phyloP scores from a whole-genome alignment of 2,113 vertebrate genomes.

The Onychorhynchus coronatus region DNA sequence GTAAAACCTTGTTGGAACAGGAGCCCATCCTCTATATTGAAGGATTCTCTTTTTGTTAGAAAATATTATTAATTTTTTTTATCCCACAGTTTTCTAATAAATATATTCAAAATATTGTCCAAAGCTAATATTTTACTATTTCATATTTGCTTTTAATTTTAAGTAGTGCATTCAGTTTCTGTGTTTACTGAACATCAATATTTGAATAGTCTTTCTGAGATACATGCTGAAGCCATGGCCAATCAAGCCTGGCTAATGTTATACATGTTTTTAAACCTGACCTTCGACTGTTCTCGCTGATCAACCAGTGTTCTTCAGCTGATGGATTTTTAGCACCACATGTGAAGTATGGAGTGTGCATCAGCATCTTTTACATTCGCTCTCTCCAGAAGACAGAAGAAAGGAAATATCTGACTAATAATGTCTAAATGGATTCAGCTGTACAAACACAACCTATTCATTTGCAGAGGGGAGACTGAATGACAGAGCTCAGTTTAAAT shows the following conservation, averaged over 20 bases:
- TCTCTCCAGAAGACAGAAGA: not conserved
- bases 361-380: slow-evolving; percentile 26
- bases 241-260: slow-evolving; percentile 9
- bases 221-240: not conserved
- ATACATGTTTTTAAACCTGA: slow-evolving; percentile 30
- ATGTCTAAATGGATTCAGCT: slow-evolving; percentile 31
- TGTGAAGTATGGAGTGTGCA: not conserved
- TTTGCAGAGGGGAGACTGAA: slow-evolving; percentile 12
- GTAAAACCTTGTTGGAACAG: not conserved
- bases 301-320: slow-evolving; percentile 10
- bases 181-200: not conserved
- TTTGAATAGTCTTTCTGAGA: slow-evolving; percentile 2
- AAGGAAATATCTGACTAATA: not conserved
- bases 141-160: not conserved
- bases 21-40: not conserved
- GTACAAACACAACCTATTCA: slow-evolving; percentile 25
- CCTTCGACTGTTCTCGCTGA: slow-evolving; percentile 36
- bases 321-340: slow-evolving; percentile 50
- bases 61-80: not conserved
- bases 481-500: slow-evolving; percentile 28
- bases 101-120: not conserved
- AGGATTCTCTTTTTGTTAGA: not conserved
- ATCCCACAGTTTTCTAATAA: not conserved
- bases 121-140: not conserved
- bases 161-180: not conserved